A percentile compares a stretch with the other conserved stretches of the same genome.
Evolutionary conservation across 2,113 vertebrate genomes (phyloP).

Genomic region (Cebus imitator): DNA sequence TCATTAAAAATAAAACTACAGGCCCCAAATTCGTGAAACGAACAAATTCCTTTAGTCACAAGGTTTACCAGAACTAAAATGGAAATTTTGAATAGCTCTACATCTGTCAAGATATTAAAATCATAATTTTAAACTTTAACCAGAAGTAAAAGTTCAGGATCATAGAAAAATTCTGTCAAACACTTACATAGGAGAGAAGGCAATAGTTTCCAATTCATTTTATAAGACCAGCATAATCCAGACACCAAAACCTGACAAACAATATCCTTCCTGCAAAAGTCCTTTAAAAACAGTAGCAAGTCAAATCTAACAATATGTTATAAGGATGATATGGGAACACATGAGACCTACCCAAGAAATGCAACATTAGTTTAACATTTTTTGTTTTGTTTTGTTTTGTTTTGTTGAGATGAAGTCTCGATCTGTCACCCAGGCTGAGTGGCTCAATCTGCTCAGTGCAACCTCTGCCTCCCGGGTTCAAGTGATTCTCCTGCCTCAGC

Average conservation of each 20-base stretch:
- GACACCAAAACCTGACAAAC: background rate
- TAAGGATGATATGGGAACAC: background rate
- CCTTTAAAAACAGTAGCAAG: background rate
- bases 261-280: background rate
- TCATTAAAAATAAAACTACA: background rate
- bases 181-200: background rate
- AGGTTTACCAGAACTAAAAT: background rate
- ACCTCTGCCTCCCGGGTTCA: too few species aligned
- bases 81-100: background rate
- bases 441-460: too few species aligned
- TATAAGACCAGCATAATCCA: background rate
- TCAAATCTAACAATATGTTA: background rate
- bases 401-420: too few species aligned
- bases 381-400: too few species aligned
- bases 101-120: background rate
- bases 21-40: background rate
- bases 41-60: background rate
- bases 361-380: background rate
- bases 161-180: background rate
- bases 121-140: background rate
- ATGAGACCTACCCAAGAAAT: background rate
- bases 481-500: too few species aligned
- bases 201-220: background rate
- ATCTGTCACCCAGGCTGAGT: too few species aligned
- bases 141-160: background rate